phyloP scores from a whole-genome alignment of 2,113 vertebrate genomes.

The Platycercus adscitus region DNA sequence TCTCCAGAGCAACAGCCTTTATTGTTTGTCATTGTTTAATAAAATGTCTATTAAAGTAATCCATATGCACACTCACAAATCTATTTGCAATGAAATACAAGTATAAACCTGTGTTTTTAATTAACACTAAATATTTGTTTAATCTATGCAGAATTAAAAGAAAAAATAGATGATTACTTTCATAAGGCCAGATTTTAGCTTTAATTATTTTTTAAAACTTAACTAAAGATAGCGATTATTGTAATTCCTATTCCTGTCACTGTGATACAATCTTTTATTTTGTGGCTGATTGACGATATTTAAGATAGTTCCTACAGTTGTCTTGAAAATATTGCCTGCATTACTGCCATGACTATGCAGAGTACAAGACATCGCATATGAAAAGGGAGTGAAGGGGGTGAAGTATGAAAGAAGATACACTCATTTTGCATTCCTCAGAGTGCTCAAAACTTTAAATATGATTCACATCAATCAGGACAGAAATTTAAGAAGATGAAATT shows the following conservation, averaged over 20 bases:
- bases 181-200: constrained; percentile 60
- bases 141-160: constrained; percentile 64
- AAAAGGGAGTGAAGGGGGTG: neutral
- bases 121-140: constrained; percentile 68
- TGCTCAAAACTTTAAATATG: neutral
- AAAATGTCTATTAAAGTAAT: neutral
- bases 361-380: neutral
- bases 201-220: constrained; percentile 65
- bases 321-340: neutral
- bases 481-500: neutral
- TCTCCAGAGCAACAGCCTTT: neutral
- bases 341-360: neutral
- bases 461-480: neutral
- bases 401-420: neutral
- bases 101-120: constrained; percentile 59
- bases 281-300: constrained; percentile 31
- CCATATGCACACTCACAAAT: neutral
- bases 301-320: neutral
- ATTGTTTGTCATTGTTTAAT: constrained; percentile 20
- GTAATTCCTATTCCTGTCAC: constrained; percentile 21
- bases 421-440: neutral
- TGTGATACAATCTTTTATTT: constrained; percentile 59
- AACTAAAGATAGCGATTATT: constrained; percentile 46
- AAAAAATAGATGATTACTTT: constrained; percentile 59
- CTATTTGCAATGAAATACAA: constrained; percentile 42